Conservation (phyloP, 2,888 invertebrate genomes). For the Noctua fimbriata region DNA sequence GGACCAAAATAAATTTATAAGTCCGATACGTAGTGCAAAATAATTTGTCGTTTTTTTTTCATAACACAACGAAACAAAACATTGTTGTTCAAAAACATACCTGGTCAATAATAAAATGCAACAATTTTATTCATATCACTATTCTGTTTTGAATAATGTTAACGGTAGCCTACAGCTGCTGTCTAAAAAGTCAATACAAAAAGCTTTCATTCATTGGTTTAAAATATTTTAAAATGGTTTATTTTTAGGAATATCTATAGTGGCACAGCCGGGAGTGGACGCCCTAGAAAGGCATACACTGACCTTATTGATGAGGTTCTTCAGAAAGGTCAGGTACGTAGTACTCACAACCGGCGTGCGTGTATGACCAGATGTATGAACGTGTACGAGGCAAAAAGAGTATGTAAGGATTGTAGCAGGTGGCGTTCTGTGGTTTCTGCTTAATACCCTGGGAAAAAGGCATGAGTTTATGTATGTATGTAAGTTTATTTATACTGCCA, state of each 20-base stretch:
- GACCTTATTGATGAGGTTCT: too few species aligned
- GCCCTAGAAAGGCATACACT: too few species aligned
- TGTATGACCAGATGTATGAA: too few species aligned
- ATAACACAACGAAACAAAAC: not conserved
- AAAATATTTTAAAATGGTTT: not conserved
- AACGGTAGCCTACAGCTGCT: not conserved
- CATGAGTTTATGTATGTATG: too few species aligned
- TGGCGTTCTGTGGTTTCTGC: too few species aligned
- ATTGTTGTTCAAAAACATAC: constrained; percentile 14
- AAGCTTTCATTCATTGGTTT: not conserved
- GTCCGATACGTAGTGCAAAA: not conserved
- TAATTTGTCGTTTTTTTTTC: not conserved
- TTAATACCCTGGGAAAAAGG: too few species aligned
- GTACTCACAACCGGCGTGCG: too few species aligned
- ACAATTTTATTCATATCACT: constrained; percentile 15
- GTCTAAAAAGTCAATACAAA: constrained; percentile 7
- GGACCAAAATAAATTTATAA: not conserved
- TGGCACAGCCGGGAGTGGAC: too few species aligned
- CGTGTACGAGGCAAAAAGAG: too few species aligned
- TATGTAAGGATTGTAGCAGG: too few species aligned
- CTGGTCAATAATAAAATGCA: not conserved
- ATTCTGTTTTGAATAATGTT: constrained; percentile 21
- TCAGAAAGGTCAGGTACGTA: too few species aligned
- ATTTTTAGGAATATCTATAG: not conserved
- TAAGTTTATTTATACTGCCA: not conserved